These are phyloP conservation scores for Caenorhabditis angaria DNA, from an alignment of 2,888 invertebrate genomes.

Conservation along the genomic window DNA sequence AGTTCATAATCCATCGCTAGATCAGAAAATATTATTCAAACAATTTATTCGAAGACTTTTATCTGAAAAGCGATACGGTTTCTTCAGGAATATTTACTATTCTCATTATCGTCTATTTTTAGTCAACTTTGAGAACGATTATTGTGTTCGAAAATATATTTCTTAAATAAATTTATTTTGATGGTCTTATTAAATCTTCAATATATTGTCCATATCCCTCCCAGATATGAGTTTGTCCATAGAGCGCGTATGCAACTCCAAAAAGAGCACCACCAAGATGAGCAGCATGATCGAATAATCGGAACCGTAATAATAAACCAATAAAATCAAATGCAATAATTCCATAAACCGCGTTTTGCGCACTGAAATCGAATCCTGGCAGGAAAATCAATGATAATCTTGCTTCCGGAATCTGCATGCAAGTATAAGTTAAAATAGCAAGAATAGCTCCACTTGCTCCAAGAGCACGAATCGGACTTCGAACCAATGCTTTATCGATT, in stretches of 20 bases:
- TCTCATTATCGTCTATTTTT: neutral
- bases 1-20: neutral
- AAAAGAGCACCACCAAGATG: slow-evolving; percentile 92
- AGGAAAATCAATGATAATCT: slow-evolving; percentile 87
- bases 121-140: neutral
- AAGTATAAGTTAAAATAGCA: slow-evolving; percentile 86
- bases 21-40: neutral
- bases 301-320: slow-evolving; percentile 83
- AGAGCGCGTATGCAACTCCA: slow-evolving; percentile 79
- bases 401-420: slow-evolving; percentile 88
- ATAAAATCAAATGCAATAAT: slow-evolving; percentile 85
- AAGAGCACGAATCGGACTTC: slow-evolving; percentile 83
- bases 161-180: neutral
- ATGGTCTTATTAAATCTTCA: neutral
- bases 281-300: slow-evolving; percentile 95
- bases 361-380: slow-evolving; percentile 88
- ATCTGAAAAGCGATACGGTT: neutral
- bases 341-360: slow-evolving; percentile 74
- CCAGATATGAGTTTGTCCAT: slow-evolving; percentile 10
- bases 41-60: neutral
- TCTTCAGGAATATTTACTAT: neutral
- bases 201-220: neutral
- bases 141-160: neutral
- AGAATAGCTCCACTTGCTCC: slow-evolving; percentile 97
- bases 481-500: slow-evolving; percentile 81